Conservation (phyloP, 2,113 vertebrate species). For the Capreolus pygargus region DNA sequence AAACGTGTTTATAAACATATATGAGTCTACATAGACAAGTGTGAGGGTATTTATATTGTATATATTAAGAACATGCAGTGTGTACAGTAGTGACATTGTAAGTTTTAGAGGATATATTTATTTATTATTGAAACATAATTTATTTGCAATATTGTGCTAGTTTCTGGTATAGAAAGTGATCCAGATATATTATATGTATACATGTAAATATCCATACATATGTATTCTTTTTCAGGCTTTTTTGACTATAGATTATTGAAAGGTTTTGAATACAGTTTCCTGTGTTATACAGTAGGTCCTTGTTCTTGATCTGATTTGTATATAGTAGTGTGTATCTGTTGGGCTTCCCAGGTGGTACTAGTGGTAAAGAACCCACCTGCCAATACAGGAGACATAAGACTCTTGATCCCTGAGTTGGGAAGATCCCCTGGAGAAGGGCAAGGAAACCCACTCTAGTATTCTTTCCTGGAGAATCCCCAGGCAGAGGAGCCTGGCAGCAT, state of each 20-base stretch:
- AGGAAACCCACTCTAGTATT: neutral
- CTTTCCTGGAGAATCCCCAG: neutral
- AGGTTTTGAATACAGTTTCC: neutral
- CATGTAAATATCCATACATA: neutral
- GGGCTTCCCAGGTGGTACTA: neutral
- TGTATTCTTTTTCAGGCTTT: neutral
- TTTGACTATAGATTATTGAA: neutral
- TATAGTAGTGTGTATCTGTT: neutral
- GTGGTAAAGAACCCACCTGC: neutral
- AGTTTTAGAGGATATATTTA: neutral
- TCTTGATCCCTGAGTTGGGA: neutral
- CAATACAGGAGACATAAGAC: neutral
- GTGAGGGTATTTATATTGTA: neutral
- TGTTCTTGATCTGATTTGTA: neutral
- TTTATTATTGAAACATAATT: neutral
- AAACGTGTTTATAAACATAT: neutral
- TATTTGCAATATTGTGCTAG: neutral
- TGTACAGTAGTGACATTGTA: rapidly evolving
- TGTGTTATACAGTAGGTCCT: neutral
- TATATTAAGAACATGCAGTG: neutral
- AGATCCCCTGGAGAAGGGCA: neutral
- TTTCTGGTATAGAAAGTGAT: neutral
- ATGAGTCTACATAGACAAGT: neutral
- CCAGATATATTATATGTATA: neutral
- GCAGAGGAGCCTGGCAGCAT: neutral